Percentiles rank a stretch among this genome's conserved stretches.
Evolutionary conservation across 1,140 invertebrate species (phyloP).

Genomic region (Neuroterus valhalla): DNA sequence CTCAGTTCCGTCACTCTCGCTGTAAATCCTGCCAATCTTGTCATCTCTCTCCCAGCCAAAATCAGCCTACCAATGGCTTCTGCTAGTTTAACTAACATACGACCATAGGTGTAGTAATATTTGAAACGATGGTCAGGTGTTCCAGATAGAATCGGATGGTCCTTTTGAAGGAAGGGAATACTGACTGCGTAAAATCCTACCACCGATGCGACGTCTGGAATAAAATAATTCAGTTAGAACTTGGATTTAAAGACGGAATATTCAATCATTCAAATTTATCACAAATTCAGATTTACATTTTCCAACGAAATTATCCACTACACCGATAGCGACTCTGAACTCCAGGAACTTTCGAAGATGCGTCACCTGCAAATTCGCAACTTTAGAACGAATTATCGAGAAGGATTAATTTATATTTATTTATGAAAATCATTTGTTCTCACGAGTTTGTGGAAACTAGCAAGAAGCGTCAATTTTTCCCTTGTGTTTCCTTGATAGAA

Average conservation of each 20-base stretch:
- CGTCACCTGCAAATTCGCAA: slow-evolving; percentile 73
- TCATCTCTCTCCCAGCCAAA: slow-evolving; percentile 94
- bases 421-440: slow-evolving; percentile 56
- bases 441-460: slow-evolving; percentile 93
- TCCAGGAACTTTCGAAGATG: slow-evolving; percentile 93
- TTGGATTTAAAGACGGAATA: not conserved
- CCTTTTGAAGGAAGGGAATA: slow-evolving; percentile 90
- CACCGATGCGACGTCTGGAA: slow-evolving; percentile 92
- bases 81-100: slow-evolving; percentile 97
- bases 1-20: slow-evolving; percentile 93
- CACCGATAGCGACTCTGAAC: slow-evolving; percentile 94
- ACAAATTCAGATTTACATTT: slow-evolving; percentile 86
- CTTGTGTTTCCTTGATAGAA: slow-evolving; percentile 95
- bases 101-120: slow-evolving; percentile 96
- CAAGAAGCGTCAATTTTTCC: slow-evolving; percentile 91
- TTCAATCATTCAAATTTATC: not conserved
- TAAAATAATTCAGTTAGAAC: slow-evolving; percentile 36
- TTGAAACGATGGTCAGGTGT: slow-evolving; percentile 75
- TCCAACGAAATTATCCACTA: slow-evolving; percentile 96
- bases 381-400: too few species aligned
- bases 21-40: slow-evolving; percentile 94
- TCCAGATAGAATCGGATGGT: slow-evolving; percentile 79
- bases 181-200: slow-evolving; percentile 97
- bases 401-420: slow-evolving; percentile 14
- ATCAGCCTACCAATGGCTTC: slow-evolving; percentile 97